These are phyloP conservation scores for Setipinna tenuifilis DNA, from an alignment of 2,797 vertebrate species.

Conservation along the genomic window DNA sequence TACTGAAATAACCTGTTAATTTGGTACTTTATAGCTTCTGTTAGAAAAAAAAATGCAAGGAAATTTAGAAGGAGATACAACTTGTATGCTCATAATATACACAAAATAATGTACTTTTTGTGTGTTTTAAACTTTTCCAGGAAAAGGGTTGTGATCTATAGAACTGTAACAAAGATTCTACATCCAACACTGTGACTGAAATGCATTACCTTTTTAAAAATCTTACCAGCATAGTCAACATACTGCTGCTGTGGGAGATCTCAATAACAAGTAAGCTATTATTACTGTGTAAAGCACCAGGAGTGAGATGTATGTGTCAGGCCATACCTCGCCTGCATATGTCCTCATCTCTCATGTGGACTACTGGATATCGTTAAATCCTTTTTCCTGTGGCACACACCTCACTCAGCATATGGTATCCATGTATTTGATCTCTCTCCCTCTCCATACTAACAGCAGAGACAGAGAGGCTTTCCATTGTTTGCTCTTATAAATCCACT, in stretches of 20 bases:
- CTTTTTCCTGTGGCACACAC: background rate
- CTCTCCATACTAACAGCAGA: background rate
- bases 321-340: background rate
- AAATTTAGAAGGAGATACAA: background rate
- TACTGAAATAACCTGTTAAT: no score
- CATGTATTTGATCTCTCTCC: background rate
- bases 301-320: background rate
- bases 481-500: slow-evolving; percentile 24
- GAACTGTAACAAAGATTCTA: background rate
- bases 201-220: background rate
- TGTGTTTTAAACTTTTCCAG: background rate
- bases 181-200: background rate
- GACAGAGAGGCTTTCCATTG: background rate
- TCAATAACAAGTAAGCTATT: no score
- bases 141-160: background rate
- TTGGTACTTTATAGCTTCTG: no score
- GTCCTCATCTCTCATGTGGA: slow-evolving; percentile 42
- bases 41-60: no score
- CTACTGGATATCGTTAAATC: background rate
- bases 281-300: no score
- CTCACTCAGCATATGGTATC: slow-evolving; percentile 2
- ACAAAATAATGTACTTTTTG: background rate
- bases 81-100: background rate
- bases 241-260: background rate
- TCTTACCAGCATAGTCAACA: background rate